A percentile compares a stretch with the other conserved stretches of the same genome.
phyloP scores from a whole-genome alignment of 1,140 invertebrate species.

The Frieseomelitta varia region DNA sequence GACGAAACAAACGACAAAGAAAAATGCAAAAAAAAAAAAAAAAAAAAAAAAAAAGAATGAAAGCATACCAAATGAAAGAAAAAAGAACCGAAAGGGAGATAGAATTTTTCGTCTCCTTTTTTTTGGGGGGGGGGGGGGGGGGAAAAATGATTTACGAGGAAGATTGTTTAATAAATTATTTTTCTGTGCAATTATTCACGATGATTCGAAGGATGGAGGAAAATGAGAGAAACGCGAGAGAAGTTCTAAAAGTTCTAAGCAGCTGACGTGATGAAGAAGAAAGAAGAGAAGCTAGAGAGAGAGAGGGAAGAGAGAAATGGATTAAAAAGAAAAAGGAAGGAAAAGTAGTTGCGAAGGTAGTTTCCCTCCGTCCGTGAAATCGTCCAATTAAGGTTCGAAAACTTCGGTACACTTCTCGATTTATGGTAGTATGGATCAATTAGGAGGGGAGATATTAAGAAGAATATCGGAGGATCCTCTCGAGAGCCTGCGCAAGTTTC shows the following conservation, averaged over 20 bases:
- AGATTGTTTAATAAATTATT: background rate
- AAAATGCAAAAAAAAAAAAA: background rate
- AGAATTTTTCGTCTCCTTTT: background rate
- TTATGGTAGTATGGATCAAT: background rate
- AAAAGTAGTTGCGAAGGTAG: background rate
- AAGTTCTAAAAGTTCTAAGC: background rate
- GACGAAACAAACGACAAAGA: background rate
- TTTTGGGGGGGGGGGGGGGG: too few relatives aligned
- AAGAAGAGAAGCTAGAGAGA: too few relatives aligned
- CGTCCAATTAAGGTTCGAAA: background rate
- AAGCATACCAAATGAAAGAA: too few relatives aligned
- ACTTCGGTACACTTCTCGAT: background rate
- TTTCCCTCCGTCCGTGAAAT: too few relatives aligned
- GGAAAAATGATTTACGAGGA: background rate
- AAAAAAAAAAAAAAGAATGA: background rate
- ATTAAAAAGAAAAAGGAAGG: too few relatives aligned
- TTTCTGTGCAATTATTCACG: too few relatives aligned
- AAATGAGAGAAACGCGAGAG: too few relatives aligned
- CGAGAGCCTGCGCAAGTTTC: too few relatives aligned
- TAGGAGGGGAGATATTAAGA: background rate
- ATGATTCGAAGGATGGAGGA: background rate
- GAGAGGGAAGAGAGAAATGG: too few relatives aligned
- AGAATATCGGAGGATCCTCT: background rate
- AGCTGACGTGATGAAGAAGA: fast-evolving
- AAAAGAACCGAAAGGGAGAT: too few relatives aligned